phyloP scores from a whole-genome alignment of 2,888 invertebrate genomes.

The Perizoma affinitatum region DNA sequence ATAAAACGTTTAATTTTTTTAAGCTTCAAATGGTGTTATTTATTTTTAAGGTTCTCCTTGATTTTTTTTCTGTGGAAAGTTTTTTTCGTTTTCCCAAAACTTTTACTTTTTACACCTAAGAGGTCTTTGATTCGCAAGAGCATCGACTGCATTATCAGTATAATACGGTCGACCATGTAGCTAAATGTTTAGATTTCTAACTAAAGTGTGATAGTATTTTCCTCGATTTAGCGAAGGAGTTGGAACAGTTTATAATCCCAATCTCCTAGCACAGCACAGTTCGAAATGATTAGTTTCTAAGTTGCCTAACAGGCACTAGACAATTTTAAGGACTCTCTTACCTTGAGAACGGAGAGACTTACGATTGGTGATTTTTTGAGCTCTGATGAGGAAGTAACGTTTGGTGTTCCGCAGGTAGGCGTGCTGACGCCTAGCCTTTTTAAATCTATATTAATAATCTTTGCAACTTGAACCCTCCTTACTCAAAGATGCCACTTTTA shows the following conservation, averaged over 20 bases:
- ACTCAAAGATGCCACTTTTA: neutral
- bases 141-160: no score
- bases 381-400: neutral
- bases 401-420: constrained; percentile 4
- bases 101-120: no score
- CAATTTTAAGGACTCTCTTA: constrained; percentile 1
- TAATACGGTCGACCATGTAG: neutral
- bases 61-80: no score
- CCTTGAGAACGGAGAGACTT: neutral
- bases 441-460: neutral
- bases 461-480: neutral
- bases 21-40: no score
- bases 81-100: no score
- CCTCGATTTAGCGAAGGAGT: constrained; percentile 3
- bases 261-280: neutral
- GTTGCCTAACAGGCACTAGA: neutral
- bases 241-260: neutral
- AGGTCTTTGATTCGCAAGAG: no score
- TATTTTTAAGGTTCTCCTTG: no score
- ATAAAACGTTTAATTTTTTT: no score
- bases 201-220: constrained; percentile 1
- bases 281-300: neutral
- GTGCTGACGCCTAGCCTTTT: constrained; percentile 4
- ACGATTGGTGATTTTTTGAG: neutral
- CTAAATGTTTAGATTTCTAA: neutral